Evolutionary conservation across 2,888 invertebrate species (phyloP).

Genomic region (Drosophila quinaria): DNA sequence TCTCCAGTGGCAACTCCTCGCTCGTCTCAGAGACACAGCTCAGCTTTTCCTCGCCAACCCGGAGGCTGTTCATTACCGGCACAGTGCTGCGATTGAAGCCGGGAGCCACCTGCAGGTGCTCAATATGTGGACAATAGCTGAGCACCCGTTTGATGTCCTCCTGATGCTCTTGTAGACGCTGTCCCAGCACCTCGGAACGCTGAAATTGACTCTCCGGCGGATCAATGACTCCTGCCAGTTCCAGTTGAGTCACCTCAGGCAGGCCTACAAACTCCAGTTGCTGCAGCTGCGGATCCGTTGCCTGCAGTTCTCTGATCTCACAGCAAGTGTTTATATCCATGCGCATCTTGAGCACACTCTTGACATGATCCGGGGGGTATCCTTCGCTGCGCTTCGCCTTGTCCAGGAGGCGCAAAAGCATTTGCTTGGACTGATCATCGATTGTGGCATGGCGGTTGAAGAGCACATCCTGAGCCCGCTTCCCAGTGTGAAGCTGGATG

Average conservation of each 20-base stretch:
- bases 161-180: slow-evolving; percentile 41
- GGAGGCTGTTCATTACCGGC: not conserved
- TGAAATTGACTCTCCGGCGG: slow-evolving; percentile 47
- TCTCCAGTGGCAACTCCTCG: not conserved
- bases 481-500: slow-evolving; percentile 66
- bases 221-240: slow-evolving; percentile 22
- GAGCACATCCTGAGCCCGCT: slow-evolving; percentile 67
- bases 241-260: slow-evolving; percentile 38
- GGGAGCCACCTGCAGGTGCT: slow-evolving; percentile 63
- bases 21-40: slow-evolving; percentile 10
- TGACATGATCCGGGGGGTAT: not conserved
- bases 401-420: slow-evolving; percentile 71
- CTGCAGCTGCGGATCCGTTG: slow-evolving; percentile 20
- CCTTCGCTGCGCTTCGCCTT: slow-evolving; percentile 63
- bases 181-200: slow-evolving; percentile 60
- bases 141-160: slow-evolving; percentile 62
- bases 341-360: slow-evolving; percentile 31
- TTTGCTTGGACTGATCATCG: slow-evolving; percentile 71
- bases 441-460: slow-evolving; percentile 76
- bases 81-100: not conserved
- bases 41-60: slow-evolving; percentile 23
- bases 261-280: slow-evolving; percentile 58
- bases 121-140: slow-evolving; percentile 66
- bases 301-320: slow-evolving; percentile 37
- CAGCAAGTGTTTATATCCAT: slow-evolving; percentile 30